These are phyloP conservation scores for Daboia siamensis DNA, from an alignment of 2,113 vertebrate species.

Conservation along the genomic window DNA sequence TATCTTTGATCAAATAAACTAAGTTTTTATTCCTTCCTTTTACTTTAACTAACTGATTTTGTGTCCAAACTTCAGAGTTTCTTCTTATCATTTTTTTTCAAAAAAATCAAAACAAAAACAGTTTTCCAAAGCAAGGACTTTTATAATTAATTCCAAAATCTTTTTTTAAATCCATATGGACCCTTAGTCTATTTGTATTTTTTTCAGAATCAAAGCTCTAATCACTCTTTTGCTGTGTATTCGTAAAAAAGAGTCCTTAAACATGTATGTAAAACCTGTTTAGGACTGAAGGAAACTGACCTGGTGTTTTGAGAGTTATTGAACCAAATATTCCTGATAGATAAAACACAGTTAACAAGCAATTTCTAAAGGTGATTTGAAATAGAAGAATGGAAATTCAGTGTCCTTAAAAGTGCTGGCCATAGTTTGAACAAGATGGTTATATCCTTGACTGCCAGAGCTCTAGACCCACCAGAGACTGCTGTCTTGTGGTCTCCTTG, in stretches of 20 bases:
- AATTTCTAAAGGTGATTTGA: neutral
- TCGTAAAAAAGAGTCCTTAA: neutral
- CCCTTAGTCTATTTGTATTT: neutral
- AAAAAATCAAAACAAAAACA: neutral
- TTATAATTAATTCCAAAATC: neutral
- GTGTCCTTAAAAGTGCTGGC: neutral
- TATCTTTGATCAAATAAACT: neutral
- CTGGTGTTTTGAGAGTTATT: neutral
- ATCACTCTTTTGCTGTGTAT: neutral
- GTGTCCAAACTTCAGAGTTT: neutral
- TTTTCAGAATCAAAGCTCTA: neutral
- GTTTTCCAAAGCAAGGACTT: neutral
- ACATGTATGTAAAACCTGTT: neutral
- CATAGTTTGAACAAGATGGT: neutral
- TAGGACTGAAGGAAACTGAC: neutral
- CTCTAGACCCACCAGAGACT: neutral
- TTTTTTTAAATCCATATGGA: neutral
- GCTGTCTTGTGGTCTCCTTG: neutral
- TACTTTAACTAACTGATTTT: neutral
- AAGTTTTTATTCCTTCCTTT: neutral
- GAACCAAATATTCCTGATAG: neutral
- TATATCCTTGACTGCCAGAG: neutral
- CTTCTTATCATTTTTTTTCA: neutral
- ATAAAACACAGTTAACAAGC: neutral
- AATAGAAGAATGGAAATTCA: neutral